These are phyloP conservation scores for Ophion slaviceki DNA, from an alignment of 2,888 invertebrate genomes.

Conservation along the genomic window DNA sequence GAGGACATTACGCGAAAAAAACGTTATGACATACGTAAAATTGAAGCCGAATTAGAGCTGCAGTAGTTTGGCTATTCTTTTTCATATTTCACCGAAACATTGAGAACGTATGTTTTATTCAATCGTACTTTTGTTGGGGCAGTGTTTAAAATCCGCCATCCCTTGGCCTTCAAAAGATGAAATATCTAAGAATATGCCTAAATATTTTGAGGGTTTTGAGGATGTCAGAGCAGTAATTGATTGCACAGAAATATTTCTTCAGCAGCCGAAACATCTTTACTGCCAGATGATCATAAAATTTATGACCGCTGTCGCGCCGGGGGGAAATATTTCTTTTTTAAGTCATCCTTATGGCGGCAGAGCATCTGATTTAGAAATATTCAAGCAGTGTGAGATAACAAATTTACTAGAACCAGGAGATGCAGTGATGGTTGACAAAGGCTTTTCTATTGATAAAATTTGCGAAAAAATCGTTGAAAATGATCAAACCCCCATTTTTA, in stretches of 20 bases:
- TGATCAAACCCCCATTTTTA: slow-evolving; percentile 61
- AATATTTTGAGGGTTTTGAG: slow-evolving; percentile 64
- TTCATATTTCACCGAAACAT: no score
- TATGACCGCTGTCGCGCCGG: slow-evolving; percentile 66
- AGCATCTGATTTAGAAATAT: slow-evolving; percentile 68
- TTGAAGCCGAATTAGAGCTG: no score
- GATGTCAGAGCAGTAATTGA: slow-evolving; percentile 67
- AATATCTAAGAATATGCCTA: no score
- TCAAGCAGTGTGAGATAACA: slow-evolving; percentile 54
- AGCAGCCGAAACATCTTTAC: slow-evolving; percentile 62
- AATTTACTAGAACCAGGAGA: slow-evolving; percentile 55
- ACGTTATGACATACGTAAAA: no score
- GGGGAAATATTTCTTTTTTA: slow-evolving; percentile 64
- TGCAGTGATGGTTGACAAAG: slow-evolving; percentile 66
- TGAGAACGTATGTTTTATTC: no score
- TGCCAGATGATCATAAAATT: slow-evolving; percentile 66
- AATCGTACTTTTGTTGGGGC: no score
- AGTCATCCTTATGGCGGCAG: slow-evolving; percentile 66
- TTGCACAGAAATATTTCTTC: slow-evolving; percentile 67
- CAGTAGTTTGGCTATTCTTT: no score
- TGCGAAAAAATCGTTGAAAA: slow-evolving; percentile 37
- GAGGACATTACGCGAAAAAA: no score
- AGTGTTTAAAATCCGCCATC: no score
- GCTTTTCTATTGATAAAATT: slow-evolving; percentile 40
- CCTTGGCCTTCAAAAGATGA: no score